These are phyloP conservation scores for Eutolmus rufibarbis DNA, from an alignment of 2,888 invertebrate genomes.

Conservation along the genomic window DNA sequence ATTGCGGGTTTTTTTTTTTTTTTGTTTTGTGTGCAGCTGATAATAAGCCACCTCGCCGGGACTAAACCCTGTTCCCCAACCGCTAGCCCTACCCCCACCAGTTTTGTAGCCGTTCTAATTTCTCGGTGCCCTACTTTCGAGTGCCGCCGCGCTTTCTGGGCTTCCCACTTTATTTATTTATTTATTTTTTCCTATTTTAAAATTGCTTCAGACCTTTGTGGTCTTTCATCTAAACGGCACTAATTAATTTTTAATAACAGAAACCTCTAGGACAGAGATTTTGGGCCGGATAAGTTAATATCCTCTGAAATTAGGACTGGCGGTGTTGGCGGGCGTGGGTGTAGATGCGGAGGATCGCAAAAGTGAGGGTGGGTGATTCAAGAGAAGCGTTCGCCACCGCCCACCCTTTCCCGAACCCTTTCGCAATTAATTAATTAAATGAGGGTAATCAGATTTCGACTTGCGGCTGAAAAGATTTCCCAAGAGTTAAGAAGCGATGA, in stretches of 20 bases:
- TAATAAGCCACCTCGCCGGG: neutral
- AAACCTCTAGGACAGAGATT: slow-evolving; percentile 23
- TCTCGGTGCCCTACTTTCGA: neutral
- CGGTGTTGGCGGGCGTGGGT: neutral
- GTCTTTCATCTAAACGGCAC: slow-evolving; percentile 27
- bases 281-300: slow-evolving; percentile 22
- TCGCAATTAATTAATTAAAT: slow-evolving; percentile 38
- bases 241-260: slow-evolving; percentile 39
- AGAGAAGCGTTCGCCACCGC: neutral
- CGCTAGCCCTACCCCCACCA: neutral
- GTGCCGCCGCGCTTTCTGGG: neutral
- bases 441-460: slow-evolving; percentile 36
- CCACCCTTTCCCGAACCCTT: neutral
- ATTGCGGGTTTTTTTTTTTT: neutral
- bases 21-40: neutral
- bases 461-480: slow-evolving; percentile 32
- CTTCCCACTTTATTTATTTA: neutral
- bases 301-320: slow-evolving; percentile 9
- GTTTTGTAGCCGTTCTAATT: neutral
- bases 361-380: neutral
- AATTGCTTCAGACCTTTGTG: neutral
- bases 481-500: slow-evolving; percentile 25
- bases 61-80: neutral
- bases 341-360: neutral
- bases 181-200: neutral